Base-by-base conservation (phyloP, 2,888 invertebrate genomes). In the Xylocampa areola region DNA sequence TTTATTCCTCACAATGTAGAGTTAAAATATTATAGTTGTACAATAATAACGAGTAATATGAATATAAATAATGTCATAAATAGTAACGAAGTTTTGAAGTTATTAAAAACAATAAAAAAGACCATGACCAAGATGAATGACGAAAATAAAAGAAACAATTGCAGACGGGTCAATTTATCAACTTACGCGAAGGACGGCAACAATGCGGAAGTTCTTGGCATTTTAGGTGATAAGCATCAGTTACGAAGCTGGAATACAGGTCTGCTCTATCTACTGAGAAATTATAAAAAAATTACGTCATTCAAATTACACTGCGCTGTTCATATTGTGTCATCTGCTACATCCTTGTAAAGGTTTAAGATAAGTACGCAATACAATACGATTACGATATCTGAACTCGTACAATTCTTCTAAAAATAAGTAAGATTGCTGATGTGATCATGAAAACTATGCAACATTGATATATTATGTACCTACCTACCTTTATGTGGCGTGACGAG, bases 121-220 rank as follows among this genome's bases (percentile, higher is more conserved):
- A 63, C 70, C 71, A 76, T 52, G 53, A 59, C 59, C 53, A 53
- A 52, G 23, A 55, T 52, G 41, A 61, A 69, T 43, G 49, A 54
- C 13, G 10, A 36, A 60, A 69, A 55, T 66, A 69, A 61, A 68
- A 69, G 27, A 68, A 75, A 62, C 61, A 75, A 69, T 76, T 67
- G 43, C 55, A 68, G 69, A 50, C 54, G 57, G 52, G 60, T 53
- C 59, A 48, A 74, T 79, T 73, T 63, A 65, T 76, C 72, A 76
- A 47, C 66, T 25, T 50, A 2, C n/a, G 7, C 4, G 68, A 76
- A 77, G 72, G 76, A 68, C 67, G 11, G 43, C 16, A 64, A 55
- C 60, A 77, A 80, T 68, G 76, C 77, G 80, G 79, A 80, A 80
- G 64, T 62, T 72, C 58, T 73, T 58, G 60, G 44, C 41, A 72